Evolutionary conservation across 1,140 invertebrate species (phyloP).

Genomic region (Brachionus koreanus): DNA sequence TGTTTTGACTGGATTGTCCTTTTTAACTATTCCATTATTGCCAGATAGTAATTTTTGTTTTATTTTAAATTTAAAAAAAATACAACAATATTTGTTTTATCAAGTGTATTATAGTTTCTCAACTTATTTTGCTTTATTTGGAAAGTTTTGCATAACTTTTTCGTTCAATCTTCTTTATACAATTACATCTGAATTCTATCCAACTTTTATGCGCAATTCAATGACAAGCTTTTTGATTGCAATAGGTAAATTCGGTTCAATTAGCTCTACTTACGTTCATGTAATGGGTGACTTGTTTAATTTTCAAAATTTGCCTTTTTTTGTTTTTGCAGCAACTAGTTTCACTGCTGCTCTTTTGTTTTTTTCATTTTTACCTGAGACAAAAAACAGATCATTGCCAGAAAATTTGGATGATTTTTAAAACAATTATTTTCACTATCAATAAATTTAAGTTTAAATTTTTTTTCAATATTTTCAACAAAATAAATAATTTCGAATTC

Average conservation of each 20-base stretch:
- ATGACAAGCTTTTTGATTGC: neutral
- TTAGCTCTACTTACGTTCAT: neutral
- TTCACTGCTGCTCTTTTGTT: neutral
- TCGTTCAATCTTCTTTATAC: neutral
- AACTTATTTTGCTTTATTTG: neutral
- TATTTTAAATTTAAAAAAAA: neutral
- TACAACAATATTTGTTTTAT: neutral
- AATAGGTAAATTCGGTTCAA: neutral
- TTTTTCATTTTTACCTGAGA: neutral
- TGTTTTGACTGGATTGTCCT: neutral
- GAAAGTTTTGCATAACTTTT: neutral
- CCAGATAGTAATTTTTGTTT: neutral
- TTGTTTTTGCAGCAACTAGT: neutral
- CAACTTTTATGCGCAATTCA: neutral
- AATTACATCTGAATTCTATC: neutral
- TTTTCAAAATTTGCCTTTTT: neutral
- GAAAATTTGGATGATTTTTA: conserved; percentile 1
- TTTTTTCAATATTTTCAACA: too few species aligned
- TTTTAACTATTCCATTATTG: neutral
- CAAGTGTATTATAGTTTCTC: neutral
- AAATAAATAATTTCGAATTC: too few species aligned
- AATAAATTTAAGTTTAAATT: too few species aligned
- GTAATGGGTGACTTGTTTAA: neutral
- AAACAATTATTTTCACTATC: neutral
- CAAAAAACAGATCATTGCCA: neutral